These are phyloP conservation scores for Felis catus DNA, from an alignment of 2,113 vertebrate genomes.

Conservation along the genomic window DNA sequence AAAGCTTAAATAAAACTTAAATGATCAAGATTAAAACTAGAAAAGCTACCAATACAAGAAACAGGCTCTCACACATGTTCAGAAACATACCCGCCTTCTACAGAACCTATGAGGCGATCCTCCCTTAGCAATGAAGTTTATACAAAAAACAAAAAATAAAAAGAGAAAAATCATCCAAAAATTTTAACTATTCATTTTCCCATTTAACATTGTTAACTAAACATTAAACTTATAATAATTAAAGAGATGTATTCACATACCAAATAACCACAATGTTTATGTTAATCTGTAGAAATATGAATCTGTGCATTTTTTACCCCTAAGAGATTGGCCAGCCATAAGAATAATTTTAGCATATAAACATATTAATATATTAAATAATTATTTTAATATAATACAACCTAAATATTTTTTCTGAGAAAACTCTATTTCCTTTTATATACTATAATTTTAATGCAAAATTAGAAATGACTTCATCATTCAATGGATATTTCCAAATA, in stretches of 20 bases:
- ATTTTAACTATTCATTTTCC: slow-evolving; percentile 59
- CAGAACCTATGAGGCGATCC: slow-evolving; percentile 88
- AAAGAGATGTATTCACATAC: background rate
- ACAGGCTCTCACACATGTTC: slow-evolving; percentile 62
- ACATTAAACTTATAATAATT: slow-evolving; percentile 10
- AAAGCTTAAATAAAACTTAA: slow-evolving; percentile 72
- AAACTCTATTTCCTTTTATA: background rate
- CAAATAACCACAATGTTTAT: background rate
- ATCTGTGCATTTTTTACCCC: background rate
- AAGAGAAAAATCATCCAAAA: slow-evolving; percentile 83
- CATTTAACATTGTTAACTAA: slow-evolving; percentile 28
- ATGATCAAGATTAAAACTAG: slow-evolving; percentile 54
- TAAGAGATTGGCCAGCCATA: background rate
- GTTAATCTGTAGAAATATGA: background rate
- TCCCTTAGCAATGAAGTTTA: slow-evolving; percentile 84
- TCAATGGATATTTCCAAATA: slow-evolving; percentile 25
- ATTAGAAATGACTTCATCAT: background rate
- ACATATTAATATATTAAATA: background rate
- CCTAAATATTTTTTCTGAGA: slow-evolving; percentile 15
- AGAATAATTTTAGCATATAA: slow-evolving; percentile 43
- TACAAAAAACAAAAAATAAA: slow-evolving; percentile 78
- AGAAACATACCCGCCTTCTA: slow-evolving; percentile 87
- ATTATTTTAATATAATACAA: slow-evolving; percentile 20
- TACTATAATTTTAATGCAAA: background rate
- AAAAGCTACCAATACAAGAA: slow-evolving; percentile 71